Conservation (phyloP, 2,888 invertebrate genomes). For the Colostygia pectinataria region DNA sequence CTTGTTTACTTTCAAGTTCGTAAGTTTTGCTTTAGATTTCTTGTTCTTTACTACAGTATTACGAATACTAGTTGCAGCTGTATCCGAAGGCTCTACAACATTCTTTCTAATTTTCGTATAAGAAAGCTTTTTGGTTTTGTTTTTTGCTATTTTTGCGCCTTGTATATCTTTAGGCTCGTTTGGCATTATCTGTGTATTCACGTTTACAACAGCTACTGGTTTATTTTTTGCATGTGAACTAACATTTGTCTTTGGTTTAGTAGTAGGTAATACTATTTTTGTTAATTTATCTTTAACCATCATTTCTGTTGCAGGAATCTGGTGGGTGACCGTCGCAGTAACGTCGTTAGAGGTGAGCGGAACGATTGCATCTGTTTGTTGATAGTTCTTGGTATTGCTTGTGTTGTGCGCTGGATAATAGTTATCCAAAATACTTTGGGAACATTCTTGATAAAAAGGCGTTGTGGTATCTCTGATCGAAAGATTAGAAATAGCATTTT, state of each 20-base stretch:
- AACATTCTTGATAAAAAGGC: constrained; percentile 31
- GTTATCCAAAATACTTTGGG: constrained; percentile 45
- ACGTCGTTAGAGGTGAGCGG: constrained; percentile 8
- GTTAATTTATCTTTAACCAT: neutral
- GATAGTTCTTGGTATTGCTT: neutral
- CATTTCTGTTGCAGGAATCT: constrained; percentile 6
- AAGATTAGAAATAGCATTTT: constrained; percentile 40
- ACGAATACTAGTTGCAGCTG: neutral
- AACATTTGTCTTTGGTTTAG: neutral
- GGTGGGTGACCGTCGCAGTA: neutral
- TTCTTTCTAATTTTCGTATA: constrained; percentile 2
- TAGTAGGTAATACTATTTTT: constrained; percentile 12
- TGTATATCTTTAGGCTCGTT: neutral
- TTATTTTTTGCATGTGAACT: neutral
- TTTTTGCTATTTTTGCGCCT: neutral
- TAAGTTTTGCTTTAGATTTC: neutral
- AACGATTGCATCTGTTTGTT: neutral
- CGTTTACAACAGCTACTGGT: neutral
- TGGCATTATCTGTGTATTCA: neutral
- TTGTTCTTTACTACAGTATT: neutral
- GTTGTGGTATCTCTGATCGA: constrained; percentile 27
- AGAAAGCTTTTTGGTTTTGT: neutral
- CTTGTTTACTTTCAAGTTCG: neutral
- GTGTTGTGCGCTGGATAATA: constrained; percentile 1
- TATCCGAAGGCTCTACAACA: neutral